Base-by-base conservation (phyloP, 2,113 vertebrate species). In the Periophthalmus modestus region DNA sequence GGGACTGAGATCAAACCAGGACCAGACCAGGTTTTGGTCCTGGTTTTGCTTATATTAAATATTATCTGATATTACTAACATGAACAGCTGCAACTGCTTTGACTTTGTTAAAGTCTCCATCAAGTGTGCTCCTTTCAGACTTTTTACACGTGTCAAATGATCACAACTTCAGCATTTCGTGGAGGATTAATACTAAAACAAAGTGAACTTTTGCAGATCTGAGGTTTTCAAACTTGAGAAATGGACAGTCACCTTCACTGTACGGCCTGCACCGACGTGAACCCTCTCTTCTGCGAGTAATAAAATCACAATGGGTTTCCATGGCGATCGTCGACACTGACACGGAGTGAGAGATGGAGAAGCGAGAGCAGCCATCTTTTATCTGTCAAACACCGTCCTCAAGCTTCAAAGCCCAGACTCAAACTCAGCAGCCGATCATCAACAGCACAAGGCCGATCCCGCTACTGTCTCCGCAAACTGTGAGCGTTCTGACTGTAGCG, bases 241-340 rank as follows among this genome's bases (percentile, higher is more conserved):
- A 59, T 14, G 4, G 57, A 59, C 57, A 21, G 23, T 59, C 39
- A 9, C 28, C 57, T 28, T 59, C 57, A 6, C 57, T 14, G 55
- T 24, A 24, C 21, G 55, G 12, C 2, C 57, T 15, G 13, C 23
- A 13, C n/a, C 21, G 55, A 13, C 13, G 23, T 15, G 57, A 59
- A 28, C 57, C 23, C 14, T 28, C 57, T 28, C 9, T 10, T 59
- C 57, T 28, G 23, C 10, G 12, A 28, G 12, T 28, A 28, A 28
- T 59, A n/a, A 59, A 59, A 59, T 59, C 28, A 59, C 57, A 59
- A 59, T 28, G 23, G 23, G 57, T 59, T 59, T 59, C 57, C 57
- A 59, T 59, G 24, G 57, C 23, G 5, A 59, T 28, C 23, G 12
- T 1, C 11, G 23, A 15, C 23, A 59, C 57, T 28, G 23, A 59